Percentiles rank a stretch among this genome's conserved stretches.
Conservation (phyloP, 1,140 invertebrate genomes). For the Heterodera carotae region DNA sequence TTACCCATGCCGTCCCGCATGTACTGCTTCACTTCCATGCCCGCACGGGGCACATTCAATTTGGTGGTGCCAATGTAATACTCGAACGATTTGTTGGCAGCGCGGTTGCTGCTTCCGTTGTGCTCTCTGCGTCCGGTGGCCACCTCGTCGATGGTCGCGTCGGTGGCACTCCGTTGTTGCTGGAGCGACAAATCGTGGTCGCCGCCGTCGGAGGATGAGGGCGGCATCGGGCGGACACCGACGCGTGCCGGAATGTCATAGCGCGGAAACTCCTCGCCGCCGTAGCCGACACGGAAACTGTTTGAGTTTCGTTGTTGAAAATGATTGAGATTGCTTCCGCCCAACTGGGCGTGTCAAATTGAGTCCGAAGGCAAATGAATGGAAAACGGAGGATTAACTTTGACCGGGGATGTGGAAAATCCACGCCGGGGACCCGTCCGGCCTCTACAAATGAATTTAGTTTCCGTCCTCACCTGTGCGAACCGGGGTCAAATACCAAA, state of each 20-base stretch:
- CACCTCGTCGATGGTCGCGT: constrained; percentile 42
- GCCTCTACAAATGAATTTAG: neutral
- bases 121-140: constrained; percentile 29
- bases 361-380: too few relatives aligned
- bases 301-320: too few relatives aligned
- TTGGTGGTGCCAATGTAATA: constrained; percentile 82
- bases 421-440: too few relatives aligned
- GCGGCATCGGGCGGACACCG: constrained; percentile 34
- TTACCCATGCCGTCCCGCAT: constrained; percentile 68
- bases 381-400: too few relatives aligned
- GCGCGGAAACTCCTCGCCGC: constrained; percentile 52
- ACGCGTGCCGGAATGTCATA: constrained; percentile 52
- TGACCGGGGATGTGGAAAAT: too few relatives aligned
- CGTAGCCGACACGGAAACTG: constrained; percentile 41
- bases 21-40: constrained; percentile 80
- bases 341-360: too few relatives aligned
- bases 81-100: too few relatives aligned
- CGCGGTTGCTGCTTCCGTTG: constrained; percentile 55
- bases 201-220: neutral
- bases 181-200: too few relatives aligned
- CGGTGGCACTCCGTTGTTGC: constrained; percentile 43
- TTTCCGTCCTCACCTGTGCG: constrained; percentile 34
- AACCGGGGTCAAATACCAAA: constrained; percentile 51
- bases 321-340: too few relatives aligned
- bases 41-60: constrained; percentile 83